phyloP scores from a whole-genome alignment of 2,797 vertebrate species.

The Botia kubotai region DNA sequence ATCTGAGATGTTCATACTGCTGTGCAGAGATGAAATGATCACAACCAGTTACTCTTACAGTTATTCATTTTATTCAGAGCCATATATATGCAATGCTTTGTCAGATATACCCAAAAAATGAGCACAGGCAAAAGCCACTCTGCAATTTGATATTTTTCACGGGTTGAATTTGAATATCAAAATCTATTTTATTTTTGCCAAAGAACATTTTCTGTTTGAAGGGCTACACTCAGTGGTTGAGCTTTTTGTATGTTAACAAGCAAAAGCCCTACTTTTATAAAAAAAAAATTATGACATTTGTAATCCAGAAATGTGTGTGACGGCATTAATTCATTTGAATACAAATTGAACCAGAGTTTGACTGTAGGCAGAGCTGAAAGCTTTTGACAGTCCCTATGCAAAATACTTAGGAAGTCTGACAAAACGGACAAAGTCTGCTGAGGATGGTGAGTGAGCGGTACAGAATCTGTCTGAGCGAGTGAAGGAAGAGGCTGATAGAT shows the following conservation, averaged over 20 bases:
- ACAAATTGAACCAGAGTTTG: slow-evolving; percentile 53
- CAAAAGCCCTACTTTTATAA: slow-evolving; percentile 26
- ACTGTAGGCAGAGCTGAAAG: slow-evolving; percentile 49
- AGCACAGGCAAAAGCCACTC: background rate
- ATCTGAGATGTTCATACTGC: slow-evolving; percentile 18
- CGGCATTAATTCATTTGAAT: slow-evolving; percentile 61
- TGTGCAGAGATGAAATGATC: slow-evolving; percentile 13
- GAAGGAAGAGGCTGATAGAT: slow-evolving; percentile 47
- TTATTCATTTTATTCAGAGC: slow-evolving; percentile 6
- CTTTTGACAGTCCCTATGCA: slow-evolving; percentile 49
- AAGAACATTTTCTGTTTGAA: slow-evolving; percentile 30
- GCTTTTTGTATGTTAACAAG: slow-evolving; percentile 32
- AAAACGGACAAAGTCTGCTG: slow-evolving; percentile 50
- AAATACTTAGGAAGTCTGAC: slow-evolving; percentile 43
- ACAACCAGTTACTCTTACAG: slow-evolving; percentile 1
- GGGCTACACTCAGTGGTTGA: slow-evolving; percentile 28
- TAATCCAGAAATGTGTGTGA: slow-evolving; percentile 54
- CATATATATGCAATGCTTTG: slow-evolving; percentile 16
- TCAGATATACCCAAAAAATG: slow-evolving; percentile 21
- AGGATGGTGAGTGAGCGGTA: slow-evolving; percentile 35
- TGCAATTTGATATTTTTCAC: slow-evolving; percentile 35
- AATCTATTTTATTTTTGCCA: slow-evolving; percentile 11
- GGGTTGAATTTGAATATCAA: slow-evolving; percentile 47
- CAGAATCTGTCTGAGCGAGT: slow-evolving; percentile 41
- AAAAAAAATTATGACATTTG: slow-evolving; percentile 51